These are phyloP conservation scores for Cydia fagiglandana DNA, from an alignment of 1,140 invertebrate species.

Conservation along the genomic window DNA sequence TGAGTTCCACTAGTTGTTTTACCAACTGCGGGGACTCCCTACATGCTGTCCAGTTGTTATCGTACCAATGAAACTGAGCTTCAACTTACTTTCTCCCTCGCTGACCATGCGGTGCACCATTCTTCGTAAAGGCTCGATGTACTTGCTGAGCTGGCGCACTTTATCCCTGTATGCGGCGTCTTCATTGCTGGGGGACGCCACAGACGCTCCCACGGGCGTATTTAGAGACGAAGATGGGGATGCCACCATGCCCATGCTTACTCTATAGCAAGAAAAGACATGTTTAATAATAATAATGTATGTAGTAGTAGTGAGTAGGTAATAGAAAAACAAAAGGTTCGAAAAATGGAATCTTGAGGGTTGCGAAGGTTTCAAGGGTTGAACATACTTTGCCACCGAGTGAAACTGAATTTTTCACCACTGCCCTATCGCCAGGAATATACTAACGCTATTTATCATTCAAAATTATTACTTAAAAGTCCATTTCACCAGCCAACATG, in stretches of 20 bases:
- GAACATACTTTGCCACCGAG: no score
- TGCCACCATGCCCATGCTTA: conserved; percentile 83
- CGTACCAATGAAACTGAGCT: neutral
- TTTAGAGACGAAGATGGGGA: conserved; percentile 90
- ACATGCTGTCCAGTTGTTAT: neutral
- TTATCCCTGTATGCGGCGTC: conserved; percentile 95
- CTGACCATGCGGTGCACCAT: conserved; percentile 93
- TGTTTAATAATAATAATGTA: no score
- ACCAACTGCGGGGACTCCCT: no score
- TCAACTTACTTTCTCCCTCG: conserved; percentile 84
- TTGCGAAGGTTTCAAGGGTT: no score
- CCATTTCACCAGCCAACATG: no score
- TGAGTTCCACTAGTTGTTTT: no score
- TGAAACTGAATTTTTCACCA: no score
- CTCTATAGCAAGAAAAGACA: conserved; percentile 35
- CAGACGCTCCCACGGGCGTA: conserved; percentile 86
- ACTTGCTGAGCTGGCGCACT: conserved; percentile 93
- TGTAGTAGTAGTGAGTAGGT: no score
- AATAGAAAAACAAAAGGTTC: no score
- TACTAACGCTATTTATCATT: no score
- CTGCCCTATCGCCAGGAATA: neutral
- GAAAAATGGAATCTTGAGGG: no score
- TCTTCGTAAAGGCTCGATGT: conserved; percentile 93
- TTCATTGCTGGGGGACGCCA: conserved; percentile 84
- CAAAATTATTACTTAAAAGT: no score